Base-by-base conservation (phyloP, 2,888 invertebrate species). In the Pomacea canaliculata region DNA sequence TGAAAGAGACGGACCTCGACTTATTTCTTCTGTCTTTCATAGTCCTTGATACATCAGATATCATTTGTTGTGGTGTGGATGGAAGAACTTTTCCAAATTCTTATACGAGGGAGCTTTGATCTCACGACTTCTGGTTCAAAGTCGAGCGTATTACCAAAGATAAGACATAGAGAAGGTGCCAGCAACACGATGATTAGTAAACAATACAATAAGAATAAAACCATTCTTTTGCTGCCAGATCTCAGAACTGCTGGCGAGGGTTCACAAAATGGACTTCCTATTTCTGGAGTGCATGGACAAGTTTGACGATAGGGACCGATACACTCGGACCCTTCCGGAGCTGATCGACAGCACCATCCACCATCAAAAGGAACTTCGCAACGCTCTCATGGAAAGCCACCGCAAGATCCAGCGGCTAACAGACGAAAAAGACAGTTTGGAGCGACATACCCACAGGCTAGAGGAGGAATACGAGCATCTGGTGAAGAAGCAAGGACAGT, bases 241-340 rank as follows among this genome's bases (percentile, higher is more conserved):
- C 13, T 60, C 56, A 23, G 71, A 78, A 19, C 71, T 78, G n/a
- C 59, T 78, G 23, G 19, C 63, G 9, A 65, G 78, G 13, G 27
- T 71, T 18, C 70, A 72, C 49, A 78, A 75, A 62, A 71, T 78
- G 75, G 78, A 78, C 78, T 49, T 71, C 37, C 60, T 78, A 51
- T 75, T 78, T 65, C 67, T 78, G 59, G 71, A 75, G 62, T 78
- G 78, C 56, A 63, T 76, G 68, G 78, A 80, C 46, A 78, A 78
- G 73, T 80, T 80, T 69, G 80, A 80, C 18, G 80, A 80, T 51
- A 13, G 49, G n/a, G 80, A 79, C 76, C 75, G 75, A 13, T 78
- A 73, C 65, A 67, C 76, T 8, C 59, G 71, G 65, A 27, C 76
- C 46, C 74, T 80, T 12, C 76, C 80, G 7, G 73, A 78, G 18